phyloP scores from a whole-genome alignment of 2,113 vertebrate genomes.

The Uropsilus gracilis region DNA sequence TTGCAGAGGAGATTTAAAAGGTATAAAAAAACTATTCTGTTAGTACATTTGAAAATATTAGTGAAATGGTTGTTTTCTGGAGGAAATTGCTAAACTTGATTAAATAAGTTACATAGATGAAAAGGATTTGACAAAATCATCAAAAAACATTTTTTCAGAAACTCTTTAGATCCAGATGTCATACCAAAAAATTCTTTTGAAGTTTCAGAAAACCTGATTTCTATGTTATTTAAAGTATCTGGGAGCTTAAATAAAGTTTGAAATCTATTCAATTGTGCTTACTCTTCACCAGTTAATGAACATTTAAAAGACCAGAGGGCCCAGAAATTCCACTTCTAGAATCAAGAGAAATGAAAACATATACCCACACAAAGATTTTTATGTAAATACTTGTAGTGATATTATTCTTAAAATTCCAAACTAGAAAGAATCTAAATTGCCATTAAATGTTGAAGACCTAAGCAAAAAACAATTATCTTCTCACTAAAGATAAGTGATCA shows the following conservation, averaged over 20 bases:
- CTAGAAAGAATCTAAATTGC: neutral
- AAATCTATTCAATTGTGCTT: constrained; percentile 5
- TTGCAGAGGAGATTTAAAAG: neutral
- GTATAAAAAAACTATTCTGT: constrained; percentile 11
- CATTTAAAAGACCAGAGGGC: constrained; percentile 5
- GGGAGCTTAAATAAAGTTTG: neutral
- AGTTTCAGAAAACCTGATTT: constrained; percentile 37
- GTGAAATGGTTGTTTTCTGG: constrained; percentile 30
- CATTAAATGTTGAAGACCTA: neutral
- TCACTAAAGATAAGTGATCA: neutral
- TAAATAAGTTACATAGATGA: neutral
- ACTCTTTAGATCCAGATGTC: neutral
- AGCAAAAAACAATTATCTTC: neutral
- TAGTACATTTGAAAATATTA: constrained; percentile 18
- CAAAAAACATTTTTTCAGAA: neutral
- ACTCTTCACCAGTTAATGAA: neutral
- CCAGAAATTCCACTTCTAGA: neutral
- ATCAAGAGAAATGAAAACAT: neutral
- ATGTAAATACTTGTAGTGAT: neutral
- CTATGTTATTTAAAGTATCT: neutral
- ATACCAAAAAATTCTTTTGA: constrained; percentile 34
- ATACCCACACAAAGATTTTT: neutral
- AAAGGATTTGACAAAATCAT: constrained; percentile 30
- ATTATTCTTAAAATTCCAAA: neutral
- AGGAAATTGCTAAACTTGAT: neutral